phyloP scores from a whole-genome alignment of 2,113 vertebrate species.

The Astur gentilis region DNA sequence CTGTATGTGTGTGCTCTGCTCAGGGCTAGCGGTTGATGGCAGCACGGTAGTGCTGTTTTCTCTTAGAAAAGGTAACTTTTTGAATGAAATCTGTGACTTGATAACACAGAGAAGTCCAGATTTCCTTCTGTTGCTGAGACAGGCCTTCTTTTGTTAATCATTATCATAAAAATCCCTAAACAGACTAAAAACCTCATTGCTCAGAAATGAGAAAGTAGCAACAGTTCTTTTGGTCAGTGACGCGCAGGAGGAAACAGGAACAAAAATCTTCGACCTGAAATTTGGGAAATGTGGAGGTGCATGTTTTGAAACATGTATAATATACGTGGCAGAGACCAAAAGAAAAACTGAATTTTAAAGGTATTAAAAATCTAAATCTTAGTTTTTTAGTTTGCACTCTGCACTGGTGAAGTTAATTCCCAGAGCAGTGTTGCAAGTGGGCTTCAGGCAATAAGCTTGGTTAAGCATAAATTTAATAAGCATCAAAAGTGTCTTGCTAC shows the following conservation, averaged over 20 bases:
- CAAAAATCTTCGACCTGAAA: background rate
- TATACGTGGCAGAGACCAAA: background rate
- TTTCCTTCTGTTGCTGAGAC: background rate
- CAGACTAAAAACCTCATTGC: background rate
- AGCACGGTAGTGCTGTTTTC: background rate
- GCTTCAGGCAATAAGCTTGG: background rate
- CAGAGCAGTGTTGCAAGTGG: background rate
- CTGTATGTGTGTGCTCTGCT: background rate
- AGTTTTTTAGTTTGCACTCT: background rate
- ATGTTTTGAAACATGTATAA: background rate
- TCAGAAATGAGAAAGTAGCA: background rate
- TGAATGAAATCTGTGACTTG: background rate
- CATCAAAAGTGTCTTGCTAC: background rate
- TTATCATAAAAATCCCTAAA: background rate
- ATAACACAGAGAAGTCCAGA: background rate
- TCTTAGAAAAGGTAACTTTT: background rate
- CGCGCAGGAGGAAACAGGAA: background rate
- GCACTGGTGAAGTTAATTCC: background rate
- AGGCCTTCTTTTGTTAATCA: background rate
- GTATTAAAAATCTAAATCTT: background rate
- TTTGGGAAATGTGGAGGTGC: background rate
- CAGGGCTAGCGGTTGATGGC: fast-evolving
- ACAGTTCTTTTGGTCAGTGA: background rate
- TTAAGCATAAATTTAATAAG: background rate
- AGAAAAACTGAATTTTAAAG: background rate